A percentile compares a stretch with the other conserved stretches of the same genome.
These are phyloP conservation scores for Albula goreensis DNA, from an alignment of 2,113 vertebrate species.

Conservation along the genomic window DNA sequence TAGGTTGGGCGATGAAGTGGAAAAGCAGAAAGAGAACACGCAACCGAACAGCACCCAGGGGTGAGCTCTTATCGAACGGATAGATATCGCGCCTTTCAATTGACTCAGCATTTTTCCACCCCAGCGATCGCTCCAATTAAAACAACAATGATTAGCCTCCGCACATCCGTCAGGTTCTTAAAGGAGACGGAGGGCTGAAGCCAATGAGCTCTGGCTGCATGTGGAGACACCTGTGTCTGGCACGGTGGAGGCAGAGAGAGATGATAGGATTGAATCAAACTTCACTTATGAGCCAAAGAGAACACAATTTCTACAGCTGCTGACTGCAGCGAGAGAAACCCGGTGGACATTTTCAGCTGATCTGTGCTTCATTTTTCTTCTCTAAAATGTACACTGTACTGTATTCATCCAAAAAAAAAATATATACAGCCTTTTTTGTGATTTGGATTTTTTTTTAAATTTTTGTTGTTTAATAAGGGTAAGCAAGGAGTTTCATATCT, in stretches of 20 bases:
- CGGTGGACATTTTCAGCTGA: too few species aligned
- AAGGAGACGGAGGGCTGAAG: slow-evolving; percentile 29
- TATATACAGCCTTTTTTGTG: too few species aligned
- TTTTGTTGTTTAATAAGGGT: too few species aligned
- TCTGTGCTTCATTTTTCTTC: too few species aligned
- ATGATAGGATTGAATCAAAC: not conserved
- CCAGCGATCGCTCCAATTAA: slow-evolving; percentile 57
- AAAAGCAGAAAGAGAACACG: not conserved
- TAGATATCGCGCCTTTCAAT: not conserved
- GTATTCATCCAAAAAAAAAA: too few species aligned
- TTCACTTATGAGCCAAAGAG: not conserved
- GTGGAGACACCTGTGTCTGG: slow-evolving; percentile 20
- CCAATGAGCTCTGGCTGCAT: slow-evolving; percentile 49
- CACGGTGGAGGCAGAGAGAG: not conserved
- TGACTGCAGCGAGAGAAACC: not conserved
- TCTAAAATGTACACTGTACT: too few species aligned
- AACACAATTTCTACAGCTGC: too few species aligned
- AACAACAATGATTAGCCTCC: slow-evolving; percentile 54
- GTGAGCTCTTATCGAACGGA: not conserved
- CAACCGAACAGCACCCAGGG: not conserved
- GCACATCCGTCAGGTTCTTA: slow-evolving; percentile 42
- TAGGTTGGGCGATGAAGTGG: not conserved
- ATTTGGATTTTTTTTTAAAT: too few species aligned
- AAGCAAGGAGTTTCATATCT: too few species aligned
- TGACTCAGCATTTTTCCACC: slow-evolving; percentile 53